Evolutionary conservation across 2,888 invertebrate species (phyloP).

Genomic region (Salpingus planirostris): DNA sequence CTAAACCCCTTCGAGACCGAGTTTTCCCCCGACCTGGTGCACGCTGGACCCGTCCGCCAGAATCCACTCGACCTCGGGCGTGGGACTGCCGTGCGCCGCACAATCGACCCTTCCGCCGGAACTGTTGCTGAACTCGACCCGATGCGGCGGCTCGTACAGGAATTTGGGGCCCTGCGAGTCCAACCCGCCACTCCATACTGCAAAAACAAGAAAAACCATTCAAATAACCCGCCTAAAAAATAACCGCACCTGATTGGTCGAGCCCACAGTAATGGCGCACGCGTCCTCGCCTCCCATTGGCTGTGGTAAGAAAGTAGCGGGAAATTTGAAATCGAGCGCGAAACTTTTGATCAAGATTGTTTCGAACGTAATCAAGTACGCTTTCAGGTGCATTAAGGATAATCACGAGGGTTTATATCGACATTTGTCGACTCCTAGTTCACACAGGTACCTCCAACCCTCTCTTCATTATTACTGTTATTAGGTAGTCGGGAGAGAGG

Average conservation of each 20-base stretch:
- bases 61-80: slow-evolving; percentile 72
- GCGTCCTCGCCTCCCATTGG: neutral
- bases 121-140: slow-evolving; percentile 69
- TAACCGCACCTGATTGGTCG: too few species aligned
- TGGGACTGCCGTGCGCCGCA: slow-evolving; percentile 57
- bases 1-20: too few species aligned
- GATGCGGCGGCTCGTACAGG: slow-evolving; percentile 61
- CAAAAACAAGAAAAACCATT: slow-evolving; percentile 12
- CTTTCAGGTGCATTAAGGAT: too few species aligned
- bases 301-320: neutral
- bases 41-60: slow-evolving; percentile 62
- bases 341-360: slow-evolving; percentile 7
- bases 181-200: slow-evolving; percentile 37
- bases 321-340: neutral
- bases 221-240: too few species aligned
- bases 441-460: too few species aligned
- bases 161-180: slow-evolving; percentile 64
- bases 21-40: slow-evolving; percentile 47
- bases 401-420: too few species aligned
- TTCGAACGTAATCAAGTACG: too few species aligned
- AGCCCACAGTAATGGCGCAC: slow-evolving; percentile 1
- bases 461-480: too few species aligned
- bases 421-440: too few species aligned
- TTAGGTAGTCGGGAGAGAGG: too few species aligned
- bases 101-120: slow-evolving; percentile 64